Evolutionary conservation across 2,113 vertebrate genomes (phyloP).

Genomic region (Neomonachus schauinslandi): DNA sequence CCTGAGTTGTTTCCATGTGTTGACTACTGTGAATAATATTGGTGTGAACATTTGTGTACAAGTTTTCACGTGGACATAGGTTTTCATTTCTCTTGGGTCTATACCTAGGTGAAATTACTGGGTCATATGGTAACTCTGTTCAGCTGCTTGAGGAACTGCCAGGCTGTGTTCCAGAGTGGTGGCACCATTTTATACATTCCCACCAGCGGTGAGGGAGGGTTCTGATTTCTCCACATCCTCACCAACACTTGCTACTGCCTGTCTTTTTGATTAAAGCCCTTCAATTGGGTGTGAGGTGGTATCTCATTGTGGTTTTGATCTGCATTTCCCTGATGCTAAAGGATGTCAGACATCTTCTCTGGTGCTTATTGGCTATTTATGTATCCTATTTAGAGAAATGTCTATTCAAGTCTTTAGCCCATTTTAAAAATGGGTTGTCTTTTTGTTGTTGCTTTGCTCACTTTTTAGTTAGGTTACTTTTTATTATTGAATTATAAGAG

Average conservation of each 20-base stretch:
- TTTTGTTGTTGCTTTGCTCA: background rate
- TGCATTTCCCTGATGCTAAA: background rate
- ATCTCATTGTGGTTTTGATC: background rate
- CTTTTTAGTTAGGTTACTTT: background rate
- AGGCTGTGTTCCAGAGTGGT: background rate
- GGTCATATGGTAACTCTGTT: background rate
- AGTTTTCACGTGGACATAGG: background rate
- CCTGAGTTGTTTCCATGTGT: background rate
- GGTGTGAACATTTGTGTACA: too few relatives aligned
- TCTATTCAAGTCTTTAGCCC: background rate
- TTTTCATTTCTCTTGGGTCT: background rate
- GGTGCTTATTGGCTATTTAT: background rate
- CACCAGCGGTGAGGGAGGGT: background rate
- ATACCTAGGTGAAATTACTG: background rate
- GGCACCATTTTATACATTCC: background rate
- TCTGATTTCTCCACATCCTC: background rate
- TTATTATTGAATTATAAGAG: background rate
- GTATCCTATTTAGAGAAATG: background rate
- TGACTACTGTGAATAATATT: background rate
- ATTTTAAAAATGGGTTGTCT: background rate
- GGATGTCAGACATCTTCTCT: background rate
- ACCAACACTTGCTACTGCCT: background rate
- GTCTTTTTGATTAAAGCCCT: background rate
- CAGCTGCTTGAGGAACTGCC: background rate
- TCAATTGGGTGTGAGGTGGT: background rate